Base-by-base conservation (phyloP, 2,888 invertebrate genomes). In the Polydrusus tereticollis region DNA sequence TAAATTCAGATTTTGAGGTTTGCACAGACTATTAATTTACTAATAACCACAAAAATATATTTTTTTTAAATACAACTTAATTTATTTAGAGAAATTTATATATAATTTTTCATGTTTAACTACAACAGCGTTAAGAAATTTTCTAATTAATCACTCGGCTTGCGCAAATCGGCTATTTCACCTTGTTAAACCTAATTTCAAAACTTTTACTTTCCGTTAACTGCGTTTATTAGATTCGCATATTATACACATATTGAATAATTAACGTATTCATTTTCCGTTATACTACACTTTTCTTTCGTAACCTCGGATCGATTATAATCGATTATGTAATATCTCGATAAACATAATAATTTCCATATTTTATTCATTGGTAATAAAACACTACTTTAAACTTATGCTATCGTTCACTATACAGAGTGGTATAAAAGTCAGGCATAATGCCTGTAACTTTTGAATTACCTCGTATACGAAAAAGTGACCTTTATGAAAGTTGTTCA, bases 181-280 rank as follows among this genome's bases (percentile, higher is more conserved):
- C 52, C 52, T 52, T 52, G 52, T 52, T 52, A 52, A 29, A 16
- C 26, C 52, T 14, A 52, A 52, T 52, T 52, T 52, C 52, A 29
- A 16, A 52, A 52, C 52, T 60, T 60, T 60, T 60, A 60, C 60
- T 60, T 60, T 60, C 43, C 60, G 43, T 23, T 60, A 36, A 23
- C 59, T 41, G 59, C 41, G 21, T 59, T 21, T 59, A 52, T 52
- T 47, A 23, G n/a, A 23, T n/a, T 47, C 0, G 5, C 20, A 21
- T 23, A n/a, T n/a, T n/a, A 20, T 47, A 47, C n/a, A 16, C 29
- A 29, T 50, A n/a, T 29, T 14, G 16, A 21, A 29, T 36, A 63
- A 65, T 65, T 65, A 65, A 33, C 41, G 14, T 55, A 65, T 21
- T 55, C 41, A 41, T 55, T 65, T 65, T 65, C 65, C 65, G 43